These are phyloP conservation scores for Odontamblyopus lacepedii DNA, from an alignment of 2,797 vertebrate species.

Conservation along the genomic window DNA sequence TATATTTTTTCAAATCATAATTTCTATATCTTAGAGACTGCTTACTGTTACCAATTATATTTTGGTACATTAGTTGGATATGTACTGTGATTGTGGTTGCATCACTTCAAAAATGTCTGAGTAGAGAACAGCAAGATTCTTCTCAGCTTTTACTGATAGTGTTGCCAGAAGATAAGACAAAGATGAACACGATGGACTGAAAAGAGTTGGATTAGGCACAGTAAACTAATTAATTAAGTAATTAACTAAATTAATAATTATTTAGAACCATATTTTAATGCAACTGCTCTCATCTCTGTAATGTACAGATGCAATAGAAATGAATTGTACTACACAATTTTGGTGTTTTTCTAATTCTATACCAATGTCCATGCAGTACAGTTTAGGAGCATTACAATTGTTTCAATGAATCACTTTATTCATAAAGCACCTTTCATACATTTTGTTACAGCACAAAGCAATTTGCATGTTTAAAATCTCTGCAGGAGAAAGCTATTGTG, in stretches of 20 bases:
- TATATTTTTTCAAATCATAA: too few relatives aligned
- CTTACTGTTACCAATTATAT: background rate
- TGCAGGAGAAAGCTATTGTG: too few relatives aligned
- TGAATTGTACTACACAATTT: too few relatives aligned
- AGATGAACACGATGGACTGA: background rate
- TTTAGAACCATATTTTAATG: background rate
- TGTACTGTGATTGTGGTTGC: background rate
- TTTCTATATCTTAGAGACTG: too few relatives aligned
- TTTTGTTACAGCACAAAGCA: background rate
- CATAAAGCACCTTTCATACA: background rate
- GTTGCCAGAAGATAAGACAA: background rate
- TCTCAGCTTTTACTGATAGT: conserved; percentile 2
- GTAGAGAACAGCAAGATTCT: background rate
- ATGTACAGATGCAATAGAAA: too few relatives aligned
- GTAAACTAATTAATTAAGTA: background rate
- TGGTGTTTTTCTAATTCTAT: background rate
- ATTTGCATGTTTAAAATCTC: too few relatives aligned
- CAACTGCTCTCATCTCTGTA: background rate
- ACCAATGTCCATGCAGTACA: background rate
- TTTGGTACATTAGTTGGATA: background rate
- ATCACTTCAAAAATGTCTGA: background rate
- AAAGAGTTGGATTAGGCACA: background rate
- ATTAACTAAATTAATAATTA: background rate
- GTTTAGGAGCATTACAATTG: background rate
- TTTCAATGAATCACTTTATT: too few relatives aligned